Evolutionary conservation across 2,888 invertebrate species (phyloP).

Genomic region (Agrenia bidenticulata): DNA sequence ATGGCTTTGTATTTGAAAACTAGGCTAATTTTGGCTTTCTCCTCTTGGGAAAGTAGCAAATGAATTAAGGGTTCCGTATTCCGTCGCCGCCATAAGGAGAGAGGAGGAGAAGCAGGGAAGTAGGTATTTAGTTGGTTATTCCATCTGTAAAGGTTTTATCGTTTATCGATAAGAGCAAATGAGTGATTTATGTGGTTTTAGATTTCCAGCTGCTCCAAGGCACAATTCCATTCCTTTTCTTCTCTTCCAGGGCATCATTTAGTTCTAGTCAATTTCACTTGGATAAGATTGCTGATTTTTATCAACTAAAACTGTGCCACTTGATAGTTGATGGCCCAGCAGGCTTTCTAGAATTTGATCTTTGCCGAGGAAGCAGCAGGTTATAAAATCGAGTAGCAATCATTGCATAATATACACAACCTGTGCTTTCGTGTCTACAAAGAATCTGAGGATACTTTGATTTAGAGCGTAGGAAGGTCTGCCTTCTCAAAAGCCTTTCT

Average conservation of each 20-base stretch:
- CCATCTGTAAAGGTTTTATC: conserved; percentile 11
- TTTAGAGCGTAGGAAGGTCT: conserved; percentile 1
- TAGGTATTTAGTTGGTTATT: too few relatives aligned
- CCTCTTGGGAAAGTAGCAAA: too few relatives aligned
- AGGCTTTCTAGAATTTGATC: not conserved
- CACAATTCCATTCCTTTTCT: not conserved
- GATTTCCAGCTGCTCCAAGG: not conserved
- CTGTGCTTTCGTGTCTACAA: too few relatives aligned
- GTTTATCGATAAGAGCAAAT: conserved; percentile 20
- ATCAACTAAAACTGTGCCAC: not conserved
- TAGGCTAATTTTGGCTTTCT: too few relatives aligned
- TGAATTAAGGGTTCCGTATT: too few relatives aligned
- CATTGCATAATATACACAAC: too few relatives aligned
- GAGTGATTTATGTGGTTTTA: conserved; percentile 15
- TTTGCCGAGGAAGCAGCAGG: too few relatives aligned
- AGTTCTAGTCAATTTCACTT: conserved; percentile 18
- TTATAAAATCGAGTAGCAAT: too few relatives aligned
- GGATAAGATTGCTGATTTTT: conserved; percentile 14
- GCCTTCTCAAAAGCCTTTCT: not conserved
- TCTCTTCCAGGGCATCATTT: conserved; percentile 8
- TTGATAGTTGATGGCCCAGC: not conserved
- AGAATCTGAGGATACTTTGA: not conserved
- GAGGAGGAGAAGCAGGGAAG: too few relatives aligned
- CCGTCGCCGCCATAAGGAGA: too few relatives aligned
- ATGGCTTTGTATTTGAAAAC: too few relatives aligned